Evolutionary conservation across 2,888 invertebrate genomes (phyloP).

Genomic region (Sphecodes monilicornis): DNA sequence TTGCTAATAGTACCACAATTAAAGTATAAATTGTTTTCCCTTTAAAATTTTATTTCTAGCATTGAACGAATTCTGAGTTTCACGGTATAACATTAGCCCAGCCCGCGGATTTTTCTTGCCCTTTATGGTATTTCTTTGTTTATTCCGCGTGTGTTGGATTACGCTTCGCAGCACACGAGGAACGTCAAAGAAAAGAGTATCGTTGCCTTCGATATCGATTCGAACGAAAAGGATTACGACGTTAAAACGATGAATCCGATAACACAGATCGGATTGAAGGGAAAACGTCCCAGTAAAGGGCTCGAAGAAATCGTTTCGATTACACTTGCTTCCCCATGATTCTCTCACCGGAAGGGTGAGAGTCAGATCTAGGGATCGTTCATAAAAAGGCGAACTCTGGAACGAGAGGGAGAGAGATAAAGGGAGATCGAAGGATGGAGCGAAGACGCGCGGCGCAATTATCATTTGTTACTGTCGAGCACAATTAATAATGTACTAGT

Average conservation of each 20-base stretch:
- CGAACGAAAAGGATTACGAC: not conserved
- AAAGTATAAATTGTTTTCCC: not conserved
- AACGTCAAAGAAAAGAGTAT: slow-evolving; percentile 7
- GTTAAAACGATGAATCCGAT: slow-evolving; percentile 3
- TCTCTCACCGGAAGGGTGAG: not conserved
- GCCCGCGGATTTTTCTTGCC: not conserved
- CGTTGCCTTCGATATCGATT: not conserved
- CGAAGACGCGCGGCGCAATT: not conserved
- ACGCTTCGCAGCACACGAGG: not conserved
- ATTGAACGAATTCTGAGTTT: not conserved
- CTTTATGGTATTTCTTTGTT: not conserved
- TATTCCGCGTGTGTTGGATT: not conserved
- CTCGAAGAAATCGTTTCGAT: not conserved
- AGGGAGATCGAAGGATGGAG: not conserved
- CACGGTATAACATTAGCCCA: not conserved
- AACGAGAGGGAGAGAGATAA: not conserved
- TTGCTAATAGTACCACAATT: not conserved
- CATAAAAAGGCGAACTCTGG: not conserved
- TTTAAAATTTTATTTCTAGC: not conserved
- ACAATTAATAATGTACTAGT: not conserved
- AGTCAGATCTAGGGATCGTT: not conserved
- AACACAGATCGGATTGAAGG: slow-evolving; percentile 38
- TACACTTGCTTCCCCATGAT: not conserved
- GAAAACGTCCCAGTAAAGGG: not conserved
- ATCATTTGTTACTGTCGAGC: slow-evolving; percentile 16